phyloP scores from a whole-genome alignment of 2,888 invertebrate species.

The Erynnis tages region DNA sequence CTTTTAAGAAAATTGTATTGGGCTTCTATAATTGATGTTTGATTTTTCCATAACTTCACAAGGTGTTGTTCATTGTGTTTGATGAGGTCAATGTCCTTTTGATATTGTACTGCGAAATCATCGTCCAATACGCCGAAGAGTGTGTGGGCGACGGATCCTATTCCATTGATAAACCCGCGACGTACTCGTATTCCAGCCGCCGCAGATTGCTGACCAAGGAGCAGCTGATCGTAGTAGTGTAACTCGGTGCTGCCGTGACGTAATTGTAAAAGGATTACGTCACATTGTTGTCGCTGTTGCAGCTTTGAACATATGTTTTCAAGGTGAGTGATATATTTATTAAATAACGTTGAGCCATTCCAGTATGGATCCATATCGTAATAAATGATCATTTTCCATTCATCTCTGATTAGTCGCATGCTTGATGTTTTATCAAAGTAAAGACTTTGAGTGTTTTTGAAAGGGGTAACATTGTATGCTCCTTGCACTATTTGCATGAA shows the following conservation, averaged over 20 bases:
- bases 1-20: neutral
- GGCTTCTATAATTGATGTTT: neutral
- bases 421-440: conserved; percentile 20
- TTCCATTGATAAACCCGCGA: conserved; percentile 33
- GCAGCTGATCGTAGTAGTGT: neutral
- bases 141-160: conserved; percentile 28
- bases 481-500: too few relatives aligned
- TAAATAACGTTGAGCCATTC: conserved; percentile 8
- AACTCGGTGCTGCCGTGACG: neutral
- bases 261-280: neutral
- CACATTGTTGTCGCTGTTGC: neutral
- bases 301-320: neutral
- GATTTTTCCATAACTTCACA: neutral
- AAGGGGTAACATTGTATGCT: neutral
- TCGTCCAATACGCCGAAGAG: conserved; percentile 33
- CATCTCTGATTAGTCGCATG: conserved; percentile 15
- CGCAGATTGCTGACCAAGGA: neutral
- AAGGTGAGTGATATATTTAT: neutral
- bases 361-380: conserved; percentile 25
- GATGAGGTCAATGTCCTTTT: conserved; percentile 24
- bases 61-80: neutral
- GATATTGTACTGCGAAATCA: conserved; percentile 32
- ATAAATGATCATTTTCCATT: conserved; percentile 23
- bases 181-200: neutral
- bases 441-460: conserved; percentile 14